Percentiles rank a stretch among this genome's conserved stretches.
These are phyloP conservation scores for Stomorhina lunata DNA, from an alignment of 2,888 invertebrate species.

Conservation along the genomic window DNA sequence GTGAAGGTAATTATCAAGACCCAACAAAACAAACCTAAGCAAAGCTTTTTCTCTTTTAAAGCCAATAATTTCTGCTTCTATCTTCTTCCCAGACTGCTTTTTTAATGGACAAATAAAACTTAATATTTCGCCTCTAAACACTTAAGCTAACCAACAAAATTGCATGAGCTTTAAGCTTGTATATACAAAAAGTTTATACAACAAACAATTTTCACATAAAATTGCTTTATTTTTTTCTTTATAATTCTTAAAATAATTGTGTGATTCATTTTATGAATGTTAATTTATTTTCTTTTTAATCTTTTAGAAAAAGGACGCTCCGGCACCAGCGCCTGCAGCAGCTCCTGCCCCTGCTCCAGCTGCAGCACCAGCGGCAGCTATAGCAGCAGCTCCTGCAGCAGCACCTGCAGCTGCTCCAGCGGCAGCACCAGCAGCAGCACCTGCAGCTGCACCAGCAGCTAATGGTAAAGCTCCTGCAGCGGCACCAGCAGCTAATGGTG, in stretches of 20 bases:
- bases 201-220: neutral
- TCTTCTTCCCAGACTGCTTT: slow-evolving; percentile 35
- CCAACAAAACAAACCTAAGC: slow-evolving; percentile 6
- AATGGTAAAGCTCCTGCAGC: slow-evolving; percentile 64
- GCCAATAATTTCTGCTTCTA: too few species aligned
- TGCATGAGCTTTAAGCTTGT: slow-evolving; percentile 45
- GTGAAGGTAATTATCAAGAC: slow-evolving; percentile 67
- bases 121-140: slow-evolving; percentile 4
- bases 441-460: slow-evolving; percentile 65
- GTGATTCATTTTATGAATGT: neutral
- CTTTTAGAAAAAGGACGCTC: slow-evolving; percentile 77
- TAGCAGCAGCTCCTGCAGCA: slow-evolving; percentile 67
- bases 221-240: neutral
- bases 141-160: neutral
- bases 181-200: neutral
- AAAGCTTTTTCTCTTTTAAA: slow-evolving; percentile 34
- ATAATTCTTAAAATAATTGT: neutral
- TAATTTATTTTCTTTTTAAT: neutral
- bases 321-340: slow-evolving; percentile 68
- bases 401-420: slow-evolving; percentile 66
- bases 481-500: slow-evolving; percentile 62
- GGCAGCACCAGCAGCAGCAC: slow-evolving; percentile 62
- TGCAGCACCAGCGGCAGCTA: slow-evolving; percentile 68
- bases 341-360: slow-evolving; percentile 67
- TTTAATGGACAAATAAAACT: slow-evolving; percentile 4